These are phyloP conservation scores for Notospermus geniculatus DNA, from an alignment of 1,140 invertebrate species.

Conservation along the genomic window DNA sequence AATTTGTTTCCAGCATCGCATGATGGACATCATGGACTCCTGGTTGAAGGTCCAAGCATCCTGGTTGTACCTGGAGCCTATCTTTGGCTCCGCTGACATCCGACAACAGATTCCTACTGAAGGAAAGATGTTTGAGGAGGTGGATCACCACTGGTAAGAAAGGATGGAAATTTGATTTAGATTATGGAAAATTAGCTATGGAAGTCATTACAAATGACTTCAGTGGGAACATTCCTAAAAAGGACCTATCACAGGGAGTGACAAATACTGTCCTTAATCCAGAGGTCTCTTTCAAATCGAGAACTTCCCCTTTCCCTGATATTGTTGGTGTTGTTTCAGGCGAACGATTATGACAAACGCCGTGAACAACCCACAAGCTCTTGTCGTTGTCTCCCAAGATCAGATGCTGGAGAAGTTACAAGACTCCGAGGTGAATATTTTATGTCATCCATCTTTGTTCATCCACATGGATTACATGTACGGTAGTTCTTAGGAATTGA, in stretches of 20 bases:
- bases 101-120: slow-evolving; percentile 55
- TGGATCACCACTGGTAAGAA: slow-evolving; percentile 51
- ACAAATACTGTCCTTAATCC: too few relatives aligned
- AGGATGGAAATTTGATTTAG: background rate
- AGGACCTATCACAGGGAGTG: background rate
- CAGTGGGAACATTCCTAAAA: background rate
- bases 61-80: slow-evolving; percentile 58
- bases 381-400: slow-evolving; percentile 50
- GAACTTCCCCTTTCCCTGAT: background rate
- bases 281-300: too few relatives aligned
- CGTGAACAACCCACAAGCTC: slow-evolving; percentile 45
- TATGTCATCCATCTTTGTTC: background rate
- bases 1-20: slow-evolving; percentile 45
- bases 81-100: slow-evolving; percentile 56
- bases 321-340: slow-evolving; percentile 32
- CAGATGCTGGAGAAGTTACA: slow-evolving; percentile 54
- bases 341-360: slow-evolving; percentile 50
- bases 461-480: too few relatives aligned
- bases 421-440: slow-evolving; percentile 45
- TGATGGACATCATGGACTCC: slow-evolving; percentile 58
- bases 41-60: slow-evolving; percentile 60
- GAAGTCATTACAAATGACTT: background rate
- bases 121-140: slow-evolving; percentile 56
- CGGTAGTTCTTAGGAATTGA: too few relatives aligned
- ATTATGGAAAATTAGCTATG: background rate